Percentiles rank a stretch among this genome's conserved stretches.
Conservation (phyloP, 2,888 invertebrate species). For the Eupithecia subfuscata region DNA sequence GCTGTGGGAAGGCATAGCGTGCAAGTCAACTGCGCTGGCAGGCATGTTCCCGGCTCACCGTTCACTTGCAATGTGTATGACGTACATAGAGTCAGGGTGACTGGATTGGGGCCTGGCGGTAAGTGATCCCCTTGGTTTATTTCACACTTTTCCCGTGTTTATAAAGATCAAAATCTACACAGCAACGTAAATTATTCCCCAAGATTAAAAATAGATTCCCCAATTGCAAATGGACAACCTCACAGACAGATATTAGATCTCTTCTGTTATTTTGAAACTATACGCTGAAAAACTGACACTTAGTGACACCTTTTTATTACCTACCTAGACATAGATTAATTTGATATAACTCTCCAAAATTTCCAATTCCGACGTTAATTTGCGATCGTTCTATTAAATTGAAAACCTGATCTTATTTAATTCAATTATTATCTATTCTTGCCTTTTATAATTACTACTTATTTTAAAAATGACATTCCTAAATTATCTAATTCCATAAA, state of each 20-base stretch:
- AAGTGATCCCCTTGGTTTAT: constrained; percentile 11
- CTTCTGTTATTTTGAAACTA: neutral
- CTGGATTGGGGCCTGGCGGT: constrained; percentile 85
- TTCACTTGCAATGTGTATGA: constrained; percentile 98
- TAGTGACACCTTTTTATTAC: too few species aligned
- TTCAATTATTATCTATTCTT: too few species aligned
- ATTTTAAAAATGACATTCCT: too few species aligned
- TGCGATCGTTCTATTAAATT: too few species aligned
- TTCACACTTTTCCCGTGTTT: neutral
- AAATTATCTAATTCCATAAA: too few species aligned
- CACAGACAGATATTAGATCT: neutral
- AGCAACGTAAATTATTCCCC: neutral
- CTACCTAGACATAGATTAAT: too few species aligned
- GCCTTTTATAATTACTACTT: too few species aligned
- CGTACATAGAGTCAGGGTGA: constrained; percentile 91
- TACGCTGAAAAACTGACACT: neutral
- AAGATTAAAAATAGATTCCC: too few species aligned
- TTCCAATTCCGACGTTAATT: too few species aligned
- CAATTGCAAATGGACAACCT: neutral
- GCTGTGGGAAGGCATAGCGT: constrained; percentile 95
- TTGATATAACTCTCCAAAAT: too few species aligned
- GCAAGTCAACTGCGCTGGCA: constrained; percentile 91
- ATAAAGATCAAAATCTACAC: neutral
- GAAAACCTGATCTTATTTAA: too few species aligned
- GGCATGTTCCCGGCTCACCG: constrained; percentile 95